Percentiles rank a stretch among this genome's conserved stretches.
Conservation (phyloP, 2,113 vertebrate species). For the Macrotis lagotis region DNA sequence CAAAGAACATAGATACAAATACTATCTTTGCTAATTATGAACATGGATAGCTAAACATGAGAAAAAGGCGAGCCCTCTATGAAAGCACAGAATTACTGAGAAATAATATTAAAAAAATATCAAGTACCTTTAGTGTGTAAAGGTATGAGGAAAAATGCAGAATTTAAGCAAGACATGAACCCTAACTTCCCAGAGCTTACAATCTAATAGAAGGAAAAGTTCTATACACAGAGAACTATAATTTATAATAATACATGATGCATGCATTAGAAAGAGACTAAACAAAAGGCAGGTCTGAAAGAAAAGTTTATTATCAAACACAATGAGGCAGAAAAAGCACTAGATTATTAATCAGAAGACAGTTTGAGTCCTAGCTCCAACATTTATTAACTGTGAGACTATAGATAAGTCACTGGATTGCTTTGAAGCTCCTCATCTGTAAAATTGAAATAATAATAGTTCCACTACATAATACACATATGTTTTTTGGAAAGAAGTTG, state of each 20-base stretch:
- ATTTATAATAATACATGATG: neutral
- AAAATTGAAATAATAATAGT: neutral
- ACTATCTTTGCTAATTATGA: neutral
- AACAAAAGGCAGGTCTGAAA: neutral
- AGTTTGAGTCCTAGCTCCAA: neutral
- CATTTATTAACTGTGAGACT: neutral
- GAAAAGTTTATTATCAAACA: neutral
- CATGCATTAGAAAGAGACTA: neutral
- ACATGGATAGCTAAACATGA: neutral
- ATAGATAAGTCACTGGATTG: neutral
- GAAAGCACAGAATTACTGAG: neutral
- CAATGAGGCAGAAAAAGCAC: neutral
- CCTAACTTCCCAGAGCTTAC: neutral
- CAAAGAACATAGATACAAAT: neutral
- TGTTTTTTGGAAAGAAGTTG: neutral
- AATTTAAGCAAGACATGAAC: neutral
- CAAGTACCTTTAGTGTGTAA: neutral
- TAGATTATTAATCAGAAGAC: neutral
- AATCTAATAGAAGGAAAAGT: neutral
- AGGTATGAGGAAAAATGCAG: neutral
- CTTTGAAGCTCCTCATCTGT: neutral
- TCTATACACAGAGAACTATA: neutral
- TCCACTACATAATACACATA: neutral
- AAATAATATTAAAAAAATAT: neutral
- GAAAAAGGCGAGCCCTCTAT: neutral